Base-by-base conservation (phyloP, 2,113 vertebrate genomes). In the Leiothrix lutea region DNA sequence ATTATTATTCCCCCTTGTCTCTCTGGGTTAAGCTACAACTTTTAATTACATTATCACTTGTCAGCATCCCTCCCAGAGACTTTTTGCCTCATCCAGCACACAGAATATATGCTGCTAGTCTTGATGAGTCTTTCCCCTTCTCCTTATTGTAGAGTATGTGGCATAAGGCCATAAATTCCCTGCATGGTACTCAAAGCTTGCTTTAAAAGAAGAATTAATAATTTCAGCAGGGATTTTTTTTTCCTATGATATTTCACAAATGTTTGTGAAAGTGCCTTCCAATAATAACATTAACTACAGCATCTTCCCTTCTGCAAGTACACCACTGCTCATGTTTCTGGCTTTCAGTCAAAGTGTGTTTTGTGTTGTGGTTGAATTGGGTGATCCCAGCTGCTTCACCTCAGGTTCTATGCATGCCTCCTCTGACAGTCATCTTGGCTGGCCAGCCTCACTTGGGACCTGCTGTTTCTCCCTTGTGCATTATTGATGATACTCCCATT, bases 41-140 rank as follows among this genome's bases (percentile, higher is more conserved):
- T 92, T 73, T 80, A 70, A 83, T 92, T 77, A 33, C 4, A 3
- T 47, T 79, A 29, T n/a, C 80, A 26, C 50, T 93, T 96, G 90
- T 90, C 94, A 93, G 58, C 50, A 82, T 90, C 81, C 74, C 78
- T 94, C 94, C 92, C 78, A 88, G 92, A 29, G 71, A 65, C n/a
- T 91, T 45, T 56, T 35, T 65, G 62, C 53, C n/a, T 92, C n/a
- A 70, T 90, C 71, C 75, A 83, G 26, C 31, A 28, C 38, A 35
- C 31, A 53, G 47, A 93, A 42, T 72, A 21, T 50, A 29, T 47
- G 75, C 45, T 92, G 79, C 42, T 94, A 50, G 92, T 88, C 74
- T 73, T 86, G 54, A 82, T 69, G 67, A 95, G 71, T 54, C 82
- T 83, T 82, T 72, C 50, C 23, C 22, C 33, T 87, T 94, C 70